Base-by-base conservation (phyloP, 2,113 vertebrate genomes). In the Maccullochella peelii region DNA sequence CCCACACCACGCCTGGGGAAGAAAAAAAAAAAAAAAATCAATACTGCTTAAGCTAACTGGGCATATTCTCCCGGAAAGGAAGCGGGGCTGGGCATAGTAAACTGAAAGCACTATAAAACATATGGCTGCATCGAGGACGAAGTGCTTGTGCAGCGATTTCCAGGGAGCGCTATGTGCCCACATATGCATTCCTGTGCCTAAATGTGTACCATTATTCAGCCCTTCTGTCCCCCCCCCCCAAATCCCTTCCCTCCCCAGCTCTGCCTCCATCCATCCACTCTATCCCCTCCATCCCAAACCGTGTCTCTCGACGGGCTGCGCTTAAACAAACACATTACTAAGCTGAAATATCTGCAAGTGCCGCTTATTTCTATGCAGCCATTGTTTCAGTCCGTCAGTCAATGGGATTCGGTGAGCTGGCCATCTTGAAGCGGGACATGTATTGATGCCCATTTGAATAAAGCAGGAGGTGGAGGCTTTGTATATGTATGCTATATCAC, bases 241-340 rank as follows among this genome's bases (percentile, higher is more conserved):
- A 33, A 20, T 54, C 70, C 47, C 61, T 30, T 76, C 82, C 70
- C 74, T 72, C 73, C 71, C 66, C 63, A 25, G 57, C 84, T 67
- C 83, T 73, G 73, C 75, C 73, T 80, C 88, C 70, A 86, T 85
- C 85, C 82, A 83, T 84, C 72, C 66, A 79, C 80, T 72, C 61
- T 20, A 63, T 66, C 79, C 61, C 27, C 82, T 85, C 80, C 83
- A 50, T 73, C 71, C 73, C 68, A 70, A 69, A 77, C 71, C 18
- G 21, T 52, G 71, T 87, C 80, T 87, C 65, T 88, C 44, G 73
- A 42, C 11, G 47, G 50, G 61, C 61, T 65, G 81, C 8, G 52
- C 82, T 88, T 91, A 90, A 94, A 90, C 85, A 93, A 93, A 92
- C 80, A 83, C 89, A 92, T 90, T 91, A 90, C 89, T 87, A 87